A percentile compares a stretch with the other conserved stretches of the same genome.
Evolutionary conservation across 1,140 invertebrate genomes (phyloP).

Genomic region (Leguminivora glycinivorella): DNA sequence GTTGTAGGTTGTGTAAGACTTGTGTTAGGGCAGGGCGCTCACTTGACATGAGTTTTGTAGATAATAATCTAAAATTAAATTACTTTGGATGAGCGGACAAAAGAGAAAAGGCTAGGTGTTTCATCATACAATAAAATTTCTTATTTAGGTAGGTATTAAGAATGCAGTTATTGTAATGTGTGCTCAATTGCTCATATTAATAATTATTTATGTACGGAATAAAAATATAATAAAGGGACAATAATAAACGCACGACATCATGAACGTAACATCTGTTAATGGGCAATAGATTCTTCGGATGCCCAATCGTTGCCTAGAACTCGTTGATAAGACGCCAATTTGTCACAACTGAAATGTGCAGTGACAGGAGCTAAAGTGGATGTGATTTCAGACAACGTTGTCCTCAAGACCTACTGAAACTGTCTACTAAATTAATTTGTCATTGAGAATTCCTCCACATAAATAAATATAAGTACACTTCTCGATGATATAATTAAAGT

Average conservation of each 20-base stretch:
- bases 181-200: too few relatives aligned
- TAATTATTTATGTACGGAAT: too few relatives aligned
- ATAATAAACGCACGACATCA: neutral
- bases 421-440: neutral
- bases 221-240: neutral
- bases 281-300: neutral
- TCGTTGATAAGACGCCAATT: conserved; percentile 10
- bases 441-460: neutral
- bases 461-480: neutral
- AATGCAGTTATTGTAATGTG: too few relatives aligned
- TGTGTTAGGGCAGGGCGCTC: too few relatives aligned
- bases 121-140: too few relatives aligned
- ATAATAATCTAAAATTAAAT: too few relatives aligned
- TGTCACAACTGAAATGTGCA: neutral
- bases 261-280: neutral
- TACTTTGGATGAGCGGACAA: too few relatives aligned
- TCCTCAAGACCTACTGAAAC: neutral
- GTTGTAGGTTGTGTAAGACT: too few relatives aligned
- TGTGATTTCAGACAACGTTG: conserved; percentile 1
- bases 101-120: too few relatives aligned
- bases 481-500: neutral
- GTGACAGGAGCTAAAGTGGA: neutral
- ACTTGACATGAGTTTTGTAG: too few relatives aligned
- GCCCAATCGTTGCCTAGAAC: conserved; percentile 16
- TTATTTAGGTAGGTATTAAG: too few relatives aligned